Percentiles rank a stretch among this genome's conserved stretches.
Evolutionary conservation across 2,888 invertebrate species (phyloP).

Genomic region (Chaetogeoica ovagalla): DNA sequence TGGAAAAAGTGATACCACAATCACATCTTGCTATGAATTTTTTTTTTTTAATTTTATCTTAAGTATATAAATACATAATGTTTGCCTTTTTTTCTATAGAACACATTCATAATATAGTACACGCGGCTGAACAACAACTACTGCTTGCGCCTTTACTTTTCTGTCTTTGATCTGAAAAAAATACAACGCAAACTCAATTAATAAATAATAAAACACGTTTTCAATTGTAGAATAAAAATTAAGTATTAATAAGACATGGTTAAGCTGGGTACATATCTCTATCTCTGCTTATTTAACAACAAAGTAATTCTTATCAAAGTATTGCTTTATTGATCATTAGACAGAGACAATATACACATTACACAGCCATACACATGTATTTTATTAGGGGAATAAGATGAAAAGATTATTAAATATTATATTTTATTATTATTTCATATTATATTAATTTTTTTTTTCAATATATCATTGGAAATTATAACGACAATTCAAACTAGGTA

Average conservation of each 20-base stretch:
- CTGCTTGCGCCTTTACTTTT: slow-evolving; percentile 93
- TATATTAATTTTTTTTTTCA: neutral
- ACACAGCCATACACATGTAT: too few species aligned
- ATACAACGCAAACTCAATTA: slow-evolving; percentile 54
- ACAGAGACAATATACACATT: too few species aligned
- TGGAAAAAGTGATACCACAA: slow-evolving; percentile 13
- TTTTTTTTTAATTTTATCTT: slow-evolving; percentile 31
- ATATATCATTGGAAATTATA: too few species aligned
- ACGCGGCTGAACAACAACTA: slow-evolving; percentile 91
- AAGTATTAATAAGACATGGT: too few species aligned
- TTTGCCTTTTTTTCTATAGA: slow-evolving; percentile 7
- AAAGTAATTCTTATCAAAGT: too few species aligned
- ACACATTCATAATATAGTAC: slow-evolving; percentile 77
- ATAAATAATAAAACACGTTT: neutral
- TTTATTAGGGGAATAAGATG: neutral
- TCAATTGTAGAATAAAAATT: neutral
- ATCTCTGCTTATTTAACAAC: too few species aligned
- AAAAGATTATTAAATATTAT: neutral
- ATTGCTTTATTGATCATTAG: too few species aligned
- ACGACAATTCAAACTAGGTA: neutral
- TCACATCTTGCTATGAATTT: slow-evolving; percentile 14
- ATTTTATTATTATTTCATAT: too few species aligned
- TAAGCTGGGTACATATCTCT: too few species aligned
- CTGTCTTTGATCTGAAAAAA: slow-evolving; percentile 87
- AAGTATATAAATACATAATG: slow-evolving; percentile 42